Conservation (phyloP, 2,113 vertebrate species). For the Orthonyx spaldingii region DNA sequence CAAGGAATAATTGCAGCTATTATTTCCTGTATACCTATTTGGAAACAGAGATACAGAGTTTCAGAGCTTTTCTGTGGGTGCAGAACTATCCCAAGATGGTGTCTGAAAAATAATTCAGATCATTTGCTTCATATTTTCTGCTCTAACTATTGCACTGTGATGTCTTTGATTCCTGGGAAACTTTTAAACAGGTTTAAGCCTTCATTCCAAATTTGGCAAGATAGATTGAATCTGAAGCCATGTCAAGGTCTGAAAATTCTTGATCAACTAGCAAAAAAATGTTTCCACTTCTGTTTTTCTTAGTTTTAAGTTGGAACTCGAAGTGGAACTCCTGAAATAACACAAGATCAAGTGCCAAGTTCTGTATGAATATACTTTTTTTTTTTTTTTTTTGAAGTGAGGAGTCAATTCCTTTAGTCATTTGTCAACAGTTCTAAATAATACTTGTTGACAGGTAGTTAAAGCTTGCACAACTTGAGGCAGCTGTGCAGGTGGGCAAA, state of each 20-base stretch:
- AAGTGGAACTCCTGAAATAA: slow-evolving; percentile 40
- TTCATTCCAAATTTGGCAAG: slow-evolving; percentile 5
- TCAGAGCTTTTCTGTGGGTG: neutral
- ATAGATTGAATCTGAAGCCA: neutral
- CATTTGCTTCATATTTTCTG: neutral
- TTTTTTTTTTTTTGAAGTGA: neutral
- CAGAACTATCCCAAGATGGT: neutral
- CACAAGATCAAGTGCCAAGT: neutral
- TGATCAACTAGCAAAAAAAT: slow-evolving; percentile 5
- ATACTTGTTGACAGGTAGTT: slow-evolving; percentile 6
- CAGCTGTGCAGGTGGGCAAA: neutral
- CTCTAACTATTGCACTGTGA: neutral
- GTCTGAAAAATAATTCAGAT: neutral
- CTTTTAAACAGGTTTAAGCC: neutral
- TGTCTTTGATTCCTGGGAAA: neutral
- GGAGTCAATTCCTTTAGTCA: neutral
- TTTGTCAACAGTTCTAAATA: slow-evolving; percentile 52
- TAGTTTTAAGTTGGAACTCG: slow-evolving; percentile 20
- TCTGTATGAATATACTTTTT: neutral
- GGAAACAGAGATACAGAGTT: neutral
- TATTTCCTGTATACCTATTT: neutral
- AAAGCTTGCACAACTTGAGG: neutral
- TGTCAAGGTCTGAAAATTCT: slow-evolving; percentile 33
- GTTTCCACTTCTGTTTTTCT: slow-evolving; percentile 47
- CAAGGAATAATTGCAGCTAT: neutral